Conservation (phyloP, 23 tunicate species). For the Botrylloides violaceus region DNA sequence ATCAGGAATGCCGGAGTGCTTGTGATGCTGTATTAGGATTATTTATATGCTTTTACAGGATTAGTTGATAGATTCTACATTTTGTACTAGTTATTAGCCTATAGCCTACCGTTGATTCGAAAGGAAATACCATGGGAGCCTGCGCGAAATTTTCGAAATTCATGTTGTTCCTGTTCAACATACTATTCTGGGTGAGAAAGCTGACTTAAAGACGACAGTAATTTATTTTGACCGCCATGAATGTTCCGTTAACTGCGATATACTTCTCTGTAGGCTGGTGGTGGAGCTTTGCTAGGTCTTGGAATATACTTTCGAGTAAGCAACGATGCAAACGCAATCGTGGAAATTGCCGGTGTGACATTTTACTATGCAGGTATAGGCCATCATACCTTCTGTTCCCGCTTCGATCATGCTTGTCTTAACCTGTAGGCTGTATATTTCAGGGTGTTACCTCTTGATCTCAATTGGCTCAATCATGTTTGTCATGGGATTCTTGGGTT, state of each 20-base stretch:
- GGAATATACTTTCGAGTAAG: constrained; percentile 55
- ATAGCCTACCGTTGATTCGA: too few relatives aligned
- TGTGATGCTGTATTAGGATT: too few relatives aligned
- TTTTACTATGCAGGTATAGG: constrained; percentile 19
- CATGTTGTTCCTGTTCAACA: constrained; percentile 61
- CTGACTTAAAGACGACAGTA: neutral
- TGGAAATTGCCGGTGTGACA: constrained; percentile 40
- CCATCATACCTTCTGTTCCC: neutral
- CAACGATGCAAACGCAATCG: constrained; percentile 31
- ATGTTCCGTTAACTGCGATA: neutral
- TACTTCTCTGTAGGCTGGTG: constrained; percentile 48
- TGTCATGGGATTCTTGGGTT: constrained; percentile 63
- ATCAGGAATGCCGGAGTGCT: too few relatives aligned
- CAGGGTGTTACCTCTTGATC: constrained; percentile 51
- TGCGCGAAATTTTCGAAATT: constrained; percentile 40
- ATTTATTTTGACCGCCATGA: neutral
- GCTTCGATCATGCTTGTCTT: constrained; percentile 25
- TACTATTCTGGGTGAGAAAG: constrained; percentile 66
- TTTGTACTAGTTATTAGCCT: too few relatives aligned
- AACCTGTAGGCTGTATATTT: constrained; percentile 8
- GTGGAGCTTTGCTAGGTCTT: constrained; percentile 55
- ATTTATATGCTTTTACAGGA: too few relatives aligned
- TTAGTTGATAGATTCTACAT: too few relatives aligned
- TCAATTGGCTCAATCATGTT: constrained; percentile 66
- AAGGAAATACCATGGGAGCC: constrained; percentile 54